These are phyloP conservation scores for Lepidotrigona ventralis DNA, from an alignment of 1,140 invertebrate genomes.

Conservation along the genomic window DNA sequence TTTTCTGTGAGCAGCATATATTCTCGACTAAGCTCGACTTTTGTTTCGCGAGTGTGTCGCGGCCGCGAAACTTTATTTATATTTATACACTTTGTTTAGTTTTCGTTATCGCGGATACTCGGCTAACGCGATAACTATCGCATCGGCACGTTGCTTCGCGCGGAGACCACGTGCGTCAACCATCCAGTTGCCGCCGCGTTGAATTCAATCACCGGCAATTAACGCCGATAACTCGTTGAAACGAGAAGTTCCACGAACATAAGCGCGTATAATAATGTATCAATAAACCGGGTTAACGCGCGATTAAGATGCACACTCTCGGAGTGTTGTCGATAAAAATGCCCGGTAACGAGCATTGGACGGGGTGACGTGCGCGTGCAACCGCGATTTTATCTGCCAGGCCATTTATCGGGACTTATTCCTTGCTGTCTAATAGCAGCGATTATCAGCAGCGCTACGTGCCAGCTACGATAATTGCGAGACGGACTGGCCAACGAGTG, in stretches of 20 bases:
- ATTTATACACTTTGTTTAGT: too few relatives aligned
- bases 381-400: conserved; percentile 31
- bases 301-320: conserved; percentile 24
- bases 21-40: too few relatives aligned
- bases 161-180: background rate
- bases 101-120: too few relatives aligned
- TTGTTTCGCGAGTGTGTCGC: too few relatives aligned
- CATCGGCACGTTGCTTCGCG: background rate
- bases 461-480: conserved; percentile 37
- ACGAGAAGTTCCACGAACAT: background rate
- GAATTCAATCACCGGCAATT: background rate
- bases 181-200: background rate
- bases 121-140: background rate
- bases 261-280: conserved; percentile 20
- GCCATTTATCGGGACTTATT: conserved; percentile 33
- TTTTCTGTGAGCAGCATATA: too few relatives aligned
- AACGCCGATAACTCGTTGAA: background rate
- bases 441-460: conserved; percentile 38
- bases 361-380: background rate
- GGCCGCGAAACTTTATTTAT: too few relatives aligned
- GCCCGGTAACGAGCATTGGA: conserved; percentile 5
- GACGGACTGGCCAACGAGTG: background rate
- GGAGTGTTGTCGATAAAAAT: background rate
- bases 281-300: background rate
- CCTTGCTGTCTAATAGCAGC: conserved; percentile 41